Percentiles rank a stretch among this genome's conserved stretches.
These are phyloP conservation scores for Henricia sp. DNA, from an alignment of 53 echinoderm and acorn worm species.

Conservation along the genomic window DNA sequence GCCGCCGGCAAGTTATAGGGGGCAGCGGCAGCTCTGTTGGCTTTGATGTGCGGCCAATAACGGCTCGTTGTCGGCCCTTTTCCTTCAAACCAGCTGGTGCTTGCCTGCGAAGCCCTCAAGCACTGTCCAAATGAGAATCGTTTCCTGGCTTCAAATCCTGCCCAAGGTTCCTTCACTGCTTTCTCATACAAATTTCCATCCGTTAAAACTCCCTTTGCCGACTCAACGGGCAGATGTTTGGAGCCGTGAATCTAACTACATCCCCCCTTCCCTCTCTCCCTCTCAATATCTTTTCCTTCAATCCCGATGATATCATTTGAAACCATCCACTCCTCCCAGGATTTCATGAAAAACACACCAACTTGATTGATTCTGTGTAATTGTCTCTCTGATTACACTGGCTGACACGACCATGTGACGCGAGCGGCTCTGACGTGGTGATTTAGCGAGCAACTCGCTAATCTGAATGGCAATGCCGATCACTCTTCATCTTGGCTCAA, in stretches of 20 bases:
- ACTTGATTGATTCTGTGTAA: slow-evolving; percentile 59
- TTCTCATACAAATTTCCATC: slow-evolving; percentile 58
- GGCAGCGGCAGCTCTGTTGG: slow-evolving; percentile 45
- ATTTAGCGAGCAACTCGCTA: slow-evolving; percentile 50
- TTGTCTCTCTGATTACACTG: slow-evolving; percentile 56
- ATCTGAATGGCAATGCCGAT: slow-evolving; percentile 51
- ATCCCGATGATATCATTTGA: slow-evolving; percentile 38
- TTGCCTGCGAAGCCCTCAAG: slow-evolving; percentile 43
- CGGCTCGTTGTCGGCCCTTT: slow-evolving; percentile 41
- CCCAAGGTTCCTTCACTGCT: slow-evolving; percentile 53
- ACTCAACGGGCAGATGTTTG: slow-evolving; percentile 38
- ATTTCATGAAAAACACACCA: slow-evolving; percentile 35
- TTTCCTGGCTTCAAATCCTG: slow-evolving; percentile 63
- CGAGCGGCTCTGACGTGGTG: slow-evolving; percentile 32
- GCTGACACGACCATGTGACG: slow-evolving; percentile 55
- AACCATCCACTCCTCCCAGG: background rate
- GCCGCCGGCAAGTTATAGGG: slow-evolving; percentile 36
- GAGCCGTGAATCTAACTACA: slow-evolving; percentile 51
- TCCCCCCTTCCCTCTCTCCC: slow-evolving; percentile 2
- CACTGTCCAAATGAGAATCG: slow-evolving; percentile 64
- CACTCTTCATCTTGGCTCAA: slow-evolving; percentile 54
- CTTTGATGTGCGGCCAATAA: slow-evolving; percentile 67
- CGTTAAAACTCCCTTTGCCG: background rate
- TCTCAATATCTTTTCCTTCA: background rate
- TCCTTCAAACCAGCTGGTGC: slow-evolving; percentile 59